A percentile compares a stretch with the other conserved stretches of the same genome.
phyloP scores from a whole-genome alignment of 2,113 vertebrate species.

The Odobenus rosmarus region DNA sequence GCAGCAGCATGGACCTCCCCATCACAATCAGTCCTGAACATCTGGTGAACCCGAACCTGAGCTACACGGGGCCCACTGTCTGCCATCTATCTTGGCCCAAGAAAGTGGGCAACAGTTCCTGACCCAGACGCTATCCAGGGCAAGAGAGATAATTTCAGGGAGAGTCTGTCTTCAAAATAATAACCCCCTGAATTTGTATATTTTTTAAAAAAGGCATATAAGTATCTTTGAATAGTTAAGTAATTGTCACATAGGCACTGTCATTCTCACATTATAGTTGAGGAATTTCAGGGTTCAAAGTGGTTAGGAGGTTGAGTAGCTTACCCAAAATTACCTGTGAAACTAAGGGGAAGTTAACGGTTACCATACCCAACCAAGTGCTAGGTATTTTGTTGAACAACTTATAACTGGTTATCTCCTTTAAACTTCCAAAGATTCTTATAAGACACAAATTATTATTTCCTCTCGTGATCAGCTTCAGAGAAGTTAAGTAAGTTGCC shows the following conservation, averaged over 20 bases:
- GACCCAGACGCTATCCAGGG: background rate
- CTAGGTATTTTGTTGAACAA: background rate
- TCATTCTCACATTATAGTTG: background rate
- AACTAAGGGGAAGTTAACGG: background rate
- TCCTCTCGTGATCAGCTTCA: background rate
- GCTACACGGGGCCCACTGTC: accelerated
- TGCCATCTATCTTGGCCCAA: background rate
- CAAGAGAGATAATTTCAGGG: background rate
- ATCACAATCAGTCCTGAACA: constrained; percentile 19
- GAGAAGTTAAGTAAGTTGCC: background rate
- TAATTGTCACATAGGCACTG: background rate
- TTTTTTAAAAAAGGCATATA: background rate
- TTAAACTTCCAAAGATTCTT: background rate
- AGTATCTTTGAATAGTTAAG: background rate
- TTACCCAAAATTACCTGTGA: background rate
- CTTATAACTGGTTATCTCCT: background rate
- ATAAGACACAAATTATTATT: background rate
- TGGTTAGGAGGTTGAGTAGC: background rate
- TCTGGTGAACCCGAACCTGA: background rate
- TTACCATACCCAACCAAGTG: background rate
- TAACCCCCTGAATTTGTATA: background rate
- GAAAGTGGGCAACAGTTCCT: background rate
- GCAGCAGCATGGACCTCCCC: background rate
- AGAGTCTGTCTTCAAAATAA: background rate
- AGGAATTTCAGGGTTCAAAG: background rate